Conservation (phyloP, 1,140 invertebrate genomes). For the Idris sp. region DNA sequence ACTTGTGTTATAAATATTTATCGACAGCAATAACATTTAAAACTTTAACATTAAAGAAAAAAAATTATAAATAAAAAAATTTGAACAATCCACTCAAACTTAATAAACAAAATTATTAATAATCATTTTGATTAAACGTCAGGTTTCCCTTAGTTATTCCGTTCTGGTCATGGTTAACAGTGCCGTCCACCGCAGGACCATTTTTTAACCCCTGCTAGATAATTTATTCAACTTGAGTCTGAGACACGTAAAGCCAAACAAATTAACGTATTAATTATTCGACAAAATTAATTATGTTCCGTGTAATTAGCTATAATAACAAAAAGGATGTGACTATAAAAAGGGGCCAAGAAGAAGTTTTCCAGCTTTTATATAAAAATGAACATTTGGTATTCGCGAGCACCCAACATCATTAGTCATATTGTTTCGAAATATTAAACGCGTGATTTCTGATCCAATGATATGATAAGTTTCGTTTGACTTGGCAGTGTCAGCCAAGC, state of each 20-base stretch:
- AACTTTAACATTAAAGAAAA: too few relatives aligned
- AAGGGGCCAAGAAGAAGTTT: too few relatives aligned
- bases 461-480: too few relatives aligned
- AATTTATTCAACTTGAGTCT: conserved; percentile 12
- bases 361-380: not conserved
- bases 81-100: too few relatives aligned
- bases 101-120: too few relatives aligned
- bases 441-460: too few relatives aligned
- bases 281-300: too few relatives aligned
- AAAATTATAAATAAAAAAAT: too few relatives aligned
- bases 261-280: conserved; percentile 27
- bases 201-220: conserved; percentile 16
- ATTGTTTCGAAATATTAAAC: conserved; percentile 41
- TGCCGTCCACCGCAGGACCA: conserved; percentile 15
- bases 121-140: too few relatives aligned
- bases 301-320: not conserved
- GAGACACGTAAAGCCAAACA: conserved; percentile 4
- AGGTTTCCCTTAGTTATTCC: conserved; percentile 15
- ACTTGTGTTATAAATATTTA: too few relatives aligned
- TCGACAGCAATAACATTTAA: too few relatives aligned
- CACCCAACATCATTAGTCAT: conserved; percentile 27
- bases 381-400: conserved; percentile 17
- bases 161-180: conserved; percentile 10
- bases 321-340: conserved; percentile 1
- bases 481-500: conserved; percentile 24